phyloP scores from a whole-genome alignment of 1,140 invertebrate species.

The Chelonus insularis region DNA sequence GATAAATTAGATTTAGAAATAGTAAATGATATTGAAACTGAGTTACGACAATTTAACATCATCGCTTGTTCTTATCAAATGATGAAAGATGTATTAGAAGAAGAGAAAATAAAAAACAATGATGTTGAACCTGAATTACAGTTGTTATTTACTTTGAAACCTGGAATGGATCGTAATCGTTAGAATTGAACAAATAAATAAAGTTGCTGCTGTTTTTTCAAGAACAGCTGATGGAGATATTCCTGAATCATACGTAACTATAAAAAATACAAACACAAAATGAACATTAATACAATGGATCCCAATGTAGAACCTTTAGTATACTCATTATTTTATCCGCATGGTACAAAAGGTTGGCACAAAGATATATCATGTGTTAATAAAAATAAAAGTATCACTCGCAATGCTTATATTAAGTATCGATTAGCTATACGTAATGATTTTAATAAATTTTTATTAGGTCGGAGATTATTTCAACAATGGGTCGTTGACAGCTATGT shows the following conservation, averaged over 20 bases:
- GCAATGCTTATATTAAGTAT: constrained; percentile 11
- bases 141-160: constrained; percentile 1
- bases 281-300: neutral
- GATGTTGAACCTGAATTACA: constrained; percentile 10
- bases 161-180: constrained; percentile 3
- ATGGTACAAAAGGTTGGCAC: neutral
- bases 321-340: constrained; percentile 16
- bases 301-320: constrained; percentile 11
- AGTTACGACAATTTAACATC: neutral
- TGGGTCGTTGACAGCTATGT: neutral
- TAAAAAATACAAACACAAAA: constrained; percentile 8
- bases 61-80: constrained; percentile 7
- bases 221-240: constrained; percentile 16
- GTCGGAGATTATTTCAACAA: neutral
- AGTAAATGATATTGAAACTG: neutral
- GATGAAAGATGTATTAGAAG: constrained; percentile 14
- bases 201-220: constrained; percentile 20
- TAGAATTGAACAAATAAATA: constrained; percentile 17
- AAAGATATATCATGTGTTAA: neutral
- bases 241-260: constrained; percentile 9
- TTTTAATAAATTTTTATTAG: neutral
- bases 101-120: neutral
- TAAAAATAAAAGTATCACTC: neutral
- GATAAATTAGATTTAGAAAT: neutral
- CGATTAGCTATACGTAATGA: constrained; percentile 2